Evolutionary conservation across 1,140 invertebrate genomes (phyloP).

Genomic region (Phymorhynchus buccinoides): DNA sequence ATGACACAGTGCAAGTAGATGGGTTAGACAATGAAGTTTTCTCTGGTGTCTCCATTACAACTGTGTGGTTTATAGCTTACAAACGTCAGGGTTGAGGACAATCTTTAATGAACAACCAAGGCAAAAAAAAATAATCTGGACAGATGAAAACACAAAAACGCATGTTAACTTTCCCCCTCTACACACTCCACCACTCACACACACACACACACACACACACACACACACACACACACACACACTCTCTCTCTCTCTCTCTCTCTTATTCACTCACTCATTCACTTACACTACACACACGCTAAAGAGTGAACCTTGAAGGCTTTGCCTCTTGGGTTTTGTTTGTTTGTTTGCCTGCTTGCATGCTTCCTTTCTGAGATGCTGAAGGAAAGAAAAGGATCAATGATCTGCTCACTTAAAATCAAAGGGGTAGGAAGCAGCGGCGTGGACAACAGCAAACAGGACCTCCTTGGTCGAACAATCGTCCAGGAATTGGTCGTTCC

Average conservation of each 20-base stretch:
- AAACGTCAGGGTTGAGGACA: no score
- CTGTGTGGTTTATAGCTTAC: no score
- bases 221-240: conserved; percentile 8
- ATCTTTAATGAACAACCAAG: no score
- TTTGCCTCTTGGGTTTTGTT: no score
- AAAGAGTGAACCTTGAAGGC: no score
- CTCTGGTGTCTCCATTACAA: no score
- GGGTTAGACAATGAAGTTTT: no score
- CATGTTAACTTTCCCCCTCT: neutral
- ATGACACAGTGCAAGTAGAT: no score
- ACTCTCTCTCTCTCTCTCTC: neutral
- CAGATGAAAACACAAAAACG: neutral
- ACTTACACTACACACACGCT: no score
- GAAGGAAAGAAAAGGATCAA: neutral
- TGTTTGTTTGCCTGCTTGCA: no score
- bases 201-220: neutral
- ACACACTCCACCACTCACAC: neutral
- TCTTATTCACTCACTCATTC: no score
- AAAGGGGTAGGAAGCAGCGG: neutral
- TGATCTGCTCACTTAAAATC: conserved; percentile 17
- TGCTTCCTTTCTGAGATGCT: no score
- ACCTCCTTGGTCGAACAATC: neutral
- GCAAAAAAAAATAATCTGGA: neutral
- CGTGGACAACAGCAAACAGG: neutral
- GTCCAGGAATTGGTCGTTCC: neutral